Base-by-base conservation (phyloP, 1,140 invertebrate genomes). In the Sitodiplosis mosellana region DNA sequence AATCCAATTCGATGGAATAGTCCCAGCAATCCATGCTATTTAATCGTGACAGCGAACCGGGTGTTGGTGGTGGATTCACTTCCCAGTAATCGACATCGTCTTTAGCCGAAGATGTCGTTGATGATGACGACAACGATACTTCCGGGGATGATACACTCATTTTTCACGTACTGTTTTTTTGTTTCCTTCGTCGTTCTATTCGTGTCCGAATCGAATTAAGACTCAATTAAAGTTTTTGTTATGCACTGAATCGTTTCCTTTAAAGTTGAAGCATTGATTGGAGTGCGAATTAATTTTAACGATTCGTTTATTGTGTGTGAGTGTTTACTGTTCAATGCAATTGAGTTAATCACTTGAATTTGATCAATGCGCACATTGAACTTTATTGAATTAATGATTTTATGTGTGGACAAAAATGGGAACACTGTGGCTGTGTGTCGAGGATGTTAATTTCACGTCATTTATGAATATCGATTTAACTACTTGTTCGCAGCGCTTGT, bases 21-120 rank as follows among this genome's bases (percentile, higher is more conserved):
- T 84, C 81, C 83, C 82, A 86, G 56, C 74, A 76, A 55, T 84
- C 82, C 59, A 85, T 61, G 2, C 80, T 82, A 56, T 76, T 81
- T 47, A 80, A 64, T 48, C 74, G 59, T 2, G 60, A 51, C 44
- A 41, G 14, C 5, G 45, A 12, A 12, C n/a, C 15, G 6, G 41
- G 41, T 43, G 38, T 41, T n/a, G 27, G 27, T 10, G 27, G 27
- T 12, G 20, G 20, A 43, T 43, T 21, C n/a, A 12, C 20, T 43
- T 43, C 41, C 41, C 41, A 43, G n/a, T 18, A 12, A 12, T 43
- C 41, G 6, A 18, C 41, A 43, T 43, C 41, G 6, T 43, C 41
- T 43, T 19, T 43, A 12, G 41, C n/a, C 7, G 41, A 43, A 11
- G 41, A 43, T 43, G 41, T 18, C 7, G 41, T 18, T 18, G 41